Base-by-base conservation (phyloP, 1,140 invertebrate species). In the Magallana gigas region DNA sequence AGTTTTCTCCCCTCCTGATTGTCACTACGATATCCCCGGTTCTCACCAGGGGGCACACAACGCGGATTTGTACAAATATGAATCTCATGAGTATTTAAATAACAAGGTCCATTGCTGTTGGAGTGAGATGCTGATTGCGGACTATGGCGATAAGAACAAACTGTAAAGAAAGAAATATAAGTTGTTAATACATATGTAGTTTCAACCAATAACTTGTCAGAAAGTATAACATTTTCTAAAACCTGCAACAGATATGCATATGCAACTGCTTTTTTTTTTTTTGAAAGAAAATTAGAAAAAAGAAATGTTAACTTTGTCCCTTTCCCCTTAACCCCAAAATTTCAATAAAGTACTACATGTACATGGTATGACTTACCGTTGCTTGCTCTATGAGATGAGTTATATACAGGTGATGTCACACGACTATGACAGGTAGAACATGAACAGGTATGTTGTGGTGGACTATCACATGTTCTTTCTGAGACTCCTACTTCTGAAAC, bases 111-210 rank as follows among this genome's bases (percentile, higher is more conserved):
- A 83, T 57, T 59, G 29, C 29, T 64, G 82, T 57, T 36, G 48
- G 57, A 18, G 11, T 80, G 85, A 8, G 85, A 83, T 11, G 85
- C 18, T 86, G 88, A 89, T 57, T 85, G 82, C 84, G 82, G 62
- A 84, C 84, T 89, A 68, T 83, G 85, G 48, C 81, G 83, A 86
- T 87, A 85, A 86, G 85, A 76, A 89, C 88, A 86, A 29, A 59
- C 88, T 89, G 71, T 64, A 88, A 88, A 12, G 6, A 29, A 68
- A 85, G 48, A 60, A 62, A 85, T 58, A 71, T 71, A 64, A 9
- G 60, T 48, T 71, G n/a, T 68, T 56, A 85, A 5, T 8, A 83
- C 48, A 57, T 83, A 16, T 58, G n/a, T 57, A 48, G 36, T 48
- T 48, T 48, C 36, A 48, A 48, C 36, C 5, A 48, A 48, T 48